These are phyloP conservation scores for Oncorhynchus clarkii DNA, from an alignment of 2,113 vertebrate species.

Conservation along the genomic window DNA sequence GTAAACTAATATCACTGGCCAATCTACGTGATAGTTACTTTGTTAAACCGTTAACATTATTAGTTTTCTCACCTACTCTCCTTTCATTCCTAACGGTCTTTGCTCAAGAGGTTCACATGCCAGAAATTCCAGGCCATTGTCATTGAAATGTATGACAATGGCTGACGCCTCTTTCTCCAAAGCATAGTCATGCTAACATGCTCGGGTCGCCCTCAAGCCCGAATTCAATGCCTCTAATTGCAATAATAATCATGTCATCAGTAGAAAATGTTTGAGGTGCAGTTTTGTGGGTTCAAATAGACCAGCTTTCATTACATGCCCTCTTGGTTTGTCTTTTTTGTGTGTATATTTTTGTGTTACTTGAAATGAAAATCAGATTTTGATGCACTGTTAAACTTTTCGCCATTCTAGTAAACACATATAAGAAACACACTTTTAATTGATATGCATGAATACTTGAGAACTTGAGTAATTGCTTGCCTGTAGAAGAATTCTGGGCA, in stretches of 20 bases:
- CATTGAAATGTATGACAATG: constrained; percentile 18
- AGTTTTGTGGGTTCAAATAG: not conserved
- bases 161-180: constrained; percentile 16
- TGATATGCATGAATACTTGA: too few species aligned
- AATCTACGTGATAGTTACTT: not conserved
- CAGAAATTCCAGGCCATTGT: constrained; percentile 24
- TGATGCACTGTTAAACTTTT: too few species aligned
- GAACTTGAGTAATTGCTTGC: too few species aligned
- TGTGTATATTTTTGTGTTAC: not conserved
- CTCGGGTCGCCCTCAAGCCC: constrained; percentile 7
- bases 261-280: not conserved
- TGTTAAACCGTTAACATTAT: not conserved
- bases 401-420: too few species aligned
- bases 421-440: too few species aligned
- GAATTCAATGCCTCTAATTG: not conserved
- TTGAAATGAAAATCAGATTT: too few species aligned
- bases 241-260: not conserved
- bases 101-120: not conserved
- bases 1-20: not conserved
- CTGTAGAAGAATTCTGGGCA: too few species aligned
- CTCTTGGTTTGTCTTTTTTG: too few species aligned
- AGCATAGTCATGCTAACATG: constrained; percentile 13
- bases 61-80: not conserved
- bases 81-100: constrained; percentile 1
- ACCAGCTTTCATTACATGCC: not conserved